A percentile compares a stretch with the other conserved stretches of the same genome.
Conservation (phyloP, 1,140 invertebrate genomes). For the Caligus rogercresseyi region DNA sequence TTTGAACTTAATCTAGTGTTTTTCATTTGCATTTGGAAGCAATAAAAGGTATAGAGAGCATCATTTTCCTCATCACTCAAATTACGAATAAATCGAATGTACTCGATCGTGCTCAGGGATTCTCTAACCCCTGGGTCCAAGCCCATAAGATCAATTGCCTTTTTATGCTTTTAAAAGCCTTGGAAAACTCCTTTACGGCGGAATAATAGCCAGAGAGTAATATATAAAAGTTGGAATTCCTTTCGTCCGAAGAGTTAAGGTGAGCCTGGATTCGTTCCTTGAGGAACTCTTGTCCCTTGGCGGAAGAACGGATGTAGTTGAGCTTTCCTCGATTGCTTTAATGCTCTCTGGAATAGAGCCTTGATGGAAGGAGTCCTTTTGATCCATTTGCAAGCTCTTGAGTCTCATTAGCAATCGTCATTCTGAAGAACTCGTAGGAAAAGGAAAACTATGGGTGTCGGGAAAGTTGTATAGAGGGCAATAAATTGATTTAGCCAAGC, state of each 20-base stretch:
- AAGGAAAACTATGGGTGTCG: too few relatives aligned
- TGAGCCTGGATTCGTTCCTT: background rate
- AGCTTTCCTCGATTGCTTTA: background rate
- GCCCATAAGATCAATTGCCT: background rate
- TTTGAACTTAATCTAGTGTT: background rate
- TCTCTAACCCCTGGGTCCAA: background rate
- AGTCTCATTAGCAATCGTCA: too few relatives aligned
- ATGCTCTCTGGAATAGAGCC: background rate
- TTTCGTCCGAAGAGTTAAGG: background rate
- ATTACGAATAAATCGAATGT: background rate
- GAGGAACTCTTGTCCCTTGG: background rate
- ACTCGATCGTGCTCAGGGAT: background rate
- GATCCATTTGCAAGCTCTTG: background rate
- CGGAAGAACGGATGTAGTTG: background rate
- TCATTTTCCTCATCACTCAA: background rate
- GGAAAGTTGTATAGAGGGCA: too few relatives aligned
- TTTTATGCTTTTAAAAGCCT: background rate
- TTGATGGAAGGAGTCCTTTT: background rate
- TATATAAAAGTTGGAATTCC: background rate
- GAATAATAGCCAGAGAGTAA: background rate
- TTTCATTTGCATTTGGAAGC: background rate
- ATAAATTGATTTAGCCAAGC: too few relatives aligned
- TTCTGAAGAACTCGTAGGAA: too few relatives aligned
- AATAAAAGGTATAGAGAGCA: background rate
- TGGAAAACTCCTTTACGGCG: background rate